Percentiles rank a stretch among this genome's conserved stretches.
These are phyloP conservation scores for Actinemys pallida DNA, from an alignment of 2,113 vertebrate species.

Conservation along the genomic window DNA sequence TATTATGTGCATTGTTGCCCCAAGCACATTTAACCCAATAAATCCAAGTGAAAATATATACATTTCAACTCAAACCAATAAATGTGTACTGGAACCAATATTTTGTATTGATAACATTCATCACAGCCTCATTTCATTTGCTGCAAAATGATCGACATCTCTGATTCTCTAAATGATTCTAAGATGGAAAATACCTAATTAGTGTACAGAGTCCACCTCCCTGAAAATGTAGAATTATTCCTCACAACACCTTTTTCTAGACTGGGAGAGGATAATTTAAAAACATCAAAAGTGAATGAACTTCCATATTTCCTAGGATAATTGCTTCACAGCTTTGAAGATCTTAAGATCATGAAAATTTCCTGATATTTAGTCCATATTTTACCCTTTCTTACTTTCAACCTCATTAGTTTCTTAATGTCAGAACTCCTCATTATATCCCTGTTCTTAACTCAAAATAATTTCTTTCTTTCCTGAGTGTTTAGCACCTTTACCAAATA, in stretches of 20 bases:
- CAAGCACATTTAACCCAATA: accelerated
- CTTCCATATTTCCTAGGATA: background rate
- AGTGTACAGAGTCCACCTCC: accelerated
- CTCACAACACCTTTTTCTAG: background rate
- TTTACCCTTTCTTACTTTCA: background rate
- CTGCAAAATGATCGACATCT: no score
- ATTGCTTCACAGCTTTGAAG: background rate
- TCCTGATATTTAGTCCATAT: background rate
- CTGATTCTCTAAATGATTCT: no score
- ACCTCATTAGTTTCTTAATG: background rate
- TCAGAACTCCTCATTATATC: background rate
- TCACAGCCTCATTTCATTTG: background rate
- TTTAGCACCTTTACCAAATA: background rate
- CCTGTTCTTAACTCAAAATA: background rate
- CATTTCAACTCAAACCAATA: background rate
- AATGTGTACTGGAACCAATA: background rate
- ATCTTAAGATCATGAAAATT: background rate
- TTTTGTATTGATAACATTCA: background rate
- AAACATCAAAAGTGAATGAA: background rate
- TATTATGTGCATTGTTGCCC: background rate
- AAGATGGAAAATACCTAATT: accelerated
- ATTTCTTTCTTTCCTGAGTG: background rate
- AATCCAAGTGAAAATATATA: background rate
- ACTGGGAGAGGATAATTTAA: background rate
- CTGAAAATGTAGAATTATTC: background rate